Evolutionary conservation across 2,888 invertebrate genomes (phyloP).

Genomic region (Bombylius discolor): DNA sequence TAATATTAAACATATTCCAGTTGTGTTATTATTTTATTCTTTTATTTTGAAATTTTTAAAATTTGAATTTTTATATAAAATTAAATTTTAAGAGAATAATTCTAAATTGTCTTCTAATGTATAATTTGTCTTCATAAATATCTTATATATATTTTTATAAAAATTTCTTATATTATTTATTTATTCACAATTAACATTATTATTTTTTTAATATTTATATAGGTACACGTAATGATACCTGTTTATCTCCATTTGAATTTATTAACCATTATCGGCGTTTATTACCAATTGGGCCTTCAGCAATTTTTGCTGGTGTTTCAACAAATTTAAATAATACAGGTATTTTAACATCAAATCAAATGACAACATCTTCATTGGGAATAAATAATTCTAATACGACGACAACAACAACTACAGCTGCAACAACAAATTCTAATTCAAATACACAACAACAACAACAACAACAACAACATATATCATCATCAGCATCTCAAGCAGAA

Average conservation of each 20-base stretch:
- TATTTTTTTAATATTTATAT: too few species aligned
- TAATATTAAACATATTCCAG: too few species aligned
- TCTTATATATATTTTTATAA: too few species aligned
- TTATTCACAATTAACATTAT: too few species aligned
- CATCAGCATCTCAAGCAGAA: background rate
- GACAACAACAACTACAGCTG: background rate
- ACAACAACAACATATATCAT: background rate
- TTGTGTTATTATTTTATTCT: too few species aligned
- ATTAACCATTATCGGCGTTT: constrained; percentile 14
- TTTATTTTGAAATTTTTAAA: too few species aligned
- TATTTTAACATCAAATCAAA: background rate
- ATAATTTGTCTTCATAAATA: too few species aligned
- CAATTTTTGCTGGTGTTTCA: constrained; percentile 5
- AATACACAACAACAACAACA: background rate
- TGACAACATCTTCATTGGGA: background rate
- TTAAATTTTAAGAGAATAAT: too few species aligned
- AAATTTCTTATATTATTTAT: too few species aligned
- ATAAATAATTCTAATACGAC: background rate
- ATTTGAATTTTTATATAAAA: too few species aligned
- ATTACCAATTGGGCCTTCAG: constrained; percentile 12
- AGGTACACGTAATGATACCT: constrained; percentile 9
- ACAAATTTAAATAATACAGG: background rate
- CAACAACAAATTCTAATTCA: background rate
- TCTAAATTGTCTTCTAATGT: too few species aligned
- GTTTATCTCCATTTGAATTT: constrained; percentile 13